Conservation (phyloP, 2,888 invertebrate species). For the Autographa gamma region DNA sequence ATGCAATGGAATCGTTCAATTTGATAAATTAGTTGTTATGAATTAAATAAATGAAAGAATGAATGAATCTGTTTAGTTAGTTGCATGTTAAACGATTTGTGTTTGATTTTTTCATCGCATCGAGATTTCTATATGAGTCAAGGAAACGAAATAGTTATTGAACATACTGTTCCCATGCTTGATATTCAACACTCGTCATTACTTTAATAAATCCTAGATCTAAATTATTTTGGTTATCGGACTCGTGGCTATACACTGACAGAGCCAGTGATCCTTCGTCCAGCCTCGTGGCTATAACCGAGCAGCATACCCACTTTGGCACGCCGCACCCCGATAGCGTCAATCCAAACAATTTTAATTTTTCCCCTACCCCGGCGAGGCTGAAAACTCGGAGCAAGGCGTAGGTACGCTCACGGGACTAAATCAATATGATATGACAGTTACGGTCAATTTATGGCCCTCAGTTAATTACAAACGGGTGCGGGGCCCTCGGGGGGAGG, state of each 20-base stretch:
- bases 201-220: not conserved
- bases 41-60: conserved; percentile 57
- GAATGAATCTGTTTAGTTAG: conserved; percentile 55
- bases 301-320: conserved; percentile 46
- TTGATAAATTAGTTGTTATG: conserved; percentile 56
- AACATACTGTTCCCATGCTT: not conserved
- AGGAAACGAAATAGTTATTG: conserved; percentile 28
- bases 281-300: conserved; percentile 15
- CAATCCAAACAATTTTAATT: conserved; percentile 76
- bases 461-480: conserved; percentile 88
- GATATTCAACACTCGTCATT: not conserved
- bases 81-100: conserved; percentile 29
- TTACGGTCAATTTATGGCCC: conserved; percentile 89
- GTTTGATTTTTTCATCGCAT: conserved; percentile 40
- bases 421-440: conserved; percentile 90
- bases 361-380: conserved; percentile 68
- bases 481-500: conserved; percentile 63
- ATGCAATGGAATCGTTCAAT: conserved; percentile 53
- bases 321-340: conserved; percentile 67
- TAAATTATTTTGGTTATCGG: not conserved
- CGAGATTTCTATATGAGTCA: conserved; percentile 20
- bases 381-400: conserved; percentile 72
- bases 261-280: not conserved
- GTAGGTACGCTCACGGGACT: conserved; percentile 79
- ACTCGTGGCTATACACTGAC: not conserved